These are phyloP conservation scores for Hemistola chrysoprasaria DNA, from an alignment of 2,888 invertebrate genomes.

Conservation along the genomic window DNA sequence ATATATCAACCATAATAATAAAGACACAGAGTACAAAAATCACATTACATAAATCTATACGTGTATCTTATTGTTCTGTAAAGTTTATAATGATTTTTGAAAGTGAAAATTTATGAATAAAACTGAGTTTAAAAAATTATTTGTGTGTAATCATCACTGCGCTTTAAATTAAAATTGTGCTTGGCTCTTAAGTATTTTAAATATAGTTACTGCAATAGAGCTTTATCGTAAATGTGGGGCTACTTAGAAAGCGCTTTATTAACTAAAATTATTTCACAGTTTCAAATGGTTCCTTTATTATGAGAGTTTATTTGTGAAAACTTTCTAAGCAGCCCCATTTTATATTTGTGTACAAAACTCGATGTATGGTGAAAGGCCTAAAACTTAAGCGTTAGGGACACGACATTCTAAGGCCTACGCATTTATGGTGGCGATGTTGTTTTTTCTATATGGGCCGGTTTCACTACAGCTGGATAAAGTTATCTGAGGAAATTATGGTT, in stretches of 20 bases:
- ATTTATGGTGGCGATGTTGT: conserved; percentile 28
- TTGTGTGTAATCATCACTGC: neutral
- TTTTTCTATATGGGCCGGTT: conserved; percentile 32
- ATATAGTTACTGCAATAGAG: neutral
- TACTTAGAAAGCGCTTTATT: no score
- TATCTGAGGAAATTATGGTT: neutral
- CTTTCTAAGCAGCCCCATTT: conserved; percentile 1
- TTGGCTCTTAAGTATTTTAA: conserved; percentile 14
- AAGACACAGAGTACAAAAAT: no score
- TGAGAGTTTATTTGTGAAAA: no score
- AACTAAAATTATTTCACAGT: no score
- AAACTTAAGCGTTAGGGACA: conserved; percentile 37
- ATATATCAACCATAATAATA: no score
- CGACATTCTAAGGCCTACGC: conserved; percentile 46
- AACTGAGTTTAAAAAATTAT: no score
- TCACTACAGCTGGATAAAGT: conserved; percentile 34
- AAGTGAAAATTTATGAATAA: no score
- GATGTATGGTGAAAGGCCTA: conserved; percentile 45
- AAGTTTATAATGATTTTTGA: no score
- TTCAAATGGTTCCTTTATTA: no score
- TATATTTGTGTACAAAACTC: conserved; percentile 19
- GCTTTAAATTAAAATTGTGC: conserved; percentile 8
- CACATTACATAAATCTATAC: no score
- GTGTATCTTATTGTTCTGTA: no score
- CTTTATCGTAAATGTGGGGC: neutral